phyloP scores from a whole-genome alignment of 2,888 invertebrate genomes.

The Phytoseiulus persimilis region DNA sequence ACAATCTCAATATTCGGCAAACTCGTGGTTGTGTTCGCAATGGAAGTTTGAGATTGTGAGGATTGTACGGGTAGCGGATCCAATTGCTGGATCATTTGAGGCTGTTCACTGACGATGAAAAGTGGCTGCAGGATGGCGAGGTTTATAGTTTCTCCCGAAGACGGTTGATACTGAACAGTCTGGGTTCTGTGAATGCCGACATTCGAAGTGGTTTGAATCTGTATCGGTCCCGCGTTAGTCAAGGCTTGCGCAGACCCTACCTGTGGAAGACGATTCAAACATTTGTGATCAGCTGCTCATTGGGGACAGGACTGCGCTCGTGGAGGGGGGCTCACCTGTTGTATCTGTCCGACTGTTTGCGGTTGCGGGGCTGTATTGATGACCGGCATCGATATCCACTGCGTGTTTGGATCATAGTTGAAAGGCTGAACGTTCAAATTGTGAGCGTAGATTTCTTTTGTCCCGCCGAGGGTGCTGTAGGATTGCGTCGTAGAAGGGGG shows the following conservation, averaged over 20 bases:
- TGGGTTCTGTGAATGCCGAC: constrained; percentile 7
- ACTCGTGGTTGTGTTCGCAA: not conserved
- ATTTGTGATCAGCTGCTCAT: not conserved
- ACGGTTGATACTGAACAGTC: constrained; percentile 17
- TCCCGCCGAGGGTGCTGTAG: not conserved
- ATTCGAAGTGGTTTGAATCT: not conserved
- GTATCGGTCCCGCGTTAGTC: not conserved
- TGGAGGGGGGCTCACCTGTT: not conserved
- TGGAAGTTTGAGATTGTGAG: not conserved
- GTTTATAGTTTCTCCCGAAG: constrained; percentile 32
- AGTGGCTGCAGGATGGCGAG: constrained; percentile 25
- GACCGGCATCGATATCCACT: constrained; percentile 34
- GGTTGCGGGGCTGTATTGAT: not conserved
- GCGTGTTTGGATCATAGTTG: constrained; percentile 31
- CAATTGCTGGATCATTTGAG: constrained; percentile 11
- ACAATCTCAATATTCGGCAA: not conserved
- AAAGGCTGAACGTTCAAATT: constrained; percentile 13
- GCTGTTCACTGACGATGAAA: constrained; percentile 14
- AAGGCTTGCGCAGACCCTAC: not conserved
- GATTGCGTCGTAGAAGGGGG: not conserved
- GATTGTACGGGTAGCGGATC: constrained; percentile 1
- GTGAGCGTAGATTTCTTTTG: not conserved
- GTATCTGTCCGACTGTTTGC: not conserved
- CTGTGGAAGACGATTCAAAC: not conserved
- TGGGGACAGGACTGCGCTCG: not conserved